These are phyloP conservation scores for Staurois parvus DNA, from an alignment of 2,797 vertebrate species.

Conservation along the genomic window DNA sequence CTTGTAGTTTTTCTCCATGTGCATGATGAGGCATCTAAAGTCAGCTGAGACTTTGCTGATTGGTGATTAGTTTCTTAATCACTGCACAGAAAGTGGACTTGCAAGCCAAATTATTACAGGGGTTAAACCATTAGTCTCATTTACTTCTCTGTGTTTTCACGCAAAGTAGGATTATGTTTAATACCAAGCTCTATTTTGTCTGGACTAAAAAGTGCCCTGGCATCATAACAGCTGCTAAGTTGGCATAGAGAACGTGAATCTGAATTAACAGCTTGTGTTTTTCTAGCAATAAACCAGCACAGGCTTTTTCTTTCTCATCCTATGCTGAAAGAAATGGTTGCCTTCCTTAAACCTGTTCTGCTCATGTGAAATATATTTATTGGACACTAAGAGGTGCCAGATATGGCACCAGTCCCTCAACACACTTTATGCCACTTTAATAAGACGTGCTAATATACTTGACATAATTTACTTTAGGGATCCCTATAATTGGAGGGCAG, in stretches of 20 bases:
- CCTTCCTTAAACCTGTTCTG: constrained; percentile 10
- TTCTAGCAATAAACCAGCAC: constrained; percentile 41
- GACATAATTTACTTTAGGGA: constrained; percentile 13
- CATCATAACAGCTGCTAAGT: constrained; percentile 45
- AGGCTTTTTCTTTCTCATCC: constrained; percentile 32
- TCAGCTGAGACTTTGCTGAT: constrained; percentile 19
- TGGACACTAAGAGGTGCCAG: constrained; percentile 16
- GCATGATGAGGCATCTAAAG: constrained; percentile 22
- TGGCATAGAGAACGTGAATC: constrained; percentile 34
- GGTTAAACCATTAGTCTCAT: constrained; percentile 48
- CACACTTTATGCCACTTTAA: constrained; percentile 23
- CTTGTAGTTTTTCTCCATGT: background rate
- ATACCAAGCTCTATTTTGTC: constrained; percentile 50
- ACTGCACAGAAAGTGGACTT: constrained; percentile 22
- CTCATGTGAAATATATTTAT: constrained; percentile 29
- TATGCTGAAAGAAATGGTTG: constrained; percentile 32
- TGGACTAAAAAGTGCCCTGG: constrained; percentile 49
- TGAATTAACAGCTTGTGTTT: constrained; percentile 53
- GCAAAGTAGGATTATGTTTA: constrained; percentile 47
- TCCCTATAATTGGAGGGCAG: background rate
- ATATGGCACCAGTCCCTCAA: constrained; percentile 14
- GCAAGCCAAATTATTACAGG: constrained; percentile 34
- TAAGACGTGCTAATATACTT: constrained; percentile 12
- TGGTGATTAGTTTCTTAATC: constrained; percentile 39
- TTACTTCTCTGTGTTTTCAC: constrained; percentile 39